Conservation (phyloP, 2,113 vertebrate species). For the Rhagologus leucostigma region DNA sequence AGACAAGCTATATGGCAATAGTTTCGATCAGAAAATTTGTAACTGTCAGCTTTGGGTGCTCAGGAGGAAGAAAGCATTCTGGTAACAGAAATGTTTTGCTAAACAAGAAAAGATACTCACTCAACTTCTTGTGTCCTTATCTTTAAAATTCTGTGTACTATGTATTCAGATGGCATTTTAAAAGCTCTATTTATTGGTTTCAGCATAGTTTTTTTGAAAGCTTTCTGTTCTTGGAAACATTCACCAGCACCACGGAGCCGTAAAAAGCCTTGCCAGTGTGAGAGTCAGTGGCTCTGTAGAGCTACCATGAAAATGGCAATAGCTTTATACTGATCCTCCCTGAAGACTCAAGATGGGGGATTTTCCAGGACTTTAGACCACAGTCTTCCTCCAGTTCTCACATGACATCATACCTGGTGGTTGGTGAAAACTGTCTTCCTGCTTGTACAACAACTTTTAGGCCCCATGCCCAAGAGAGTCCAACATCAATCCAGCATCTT, state of each 20-base stretch:
- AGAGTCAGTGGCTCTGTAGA: background rate
- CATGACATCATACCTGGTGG: accelerated
- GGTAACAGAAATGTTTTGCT: background rate
- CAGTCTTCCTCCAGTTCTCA: background rate
- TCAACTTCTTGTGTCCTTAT: background rate
- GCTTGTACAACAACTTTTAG: background rate
- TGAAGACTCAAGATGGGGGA: background rate
- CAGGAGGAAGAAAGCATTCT: background rate
- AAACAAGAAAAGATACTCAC: background rate
- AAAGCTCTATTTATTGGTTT: background rate
- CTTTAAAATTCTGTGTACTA: background rate
- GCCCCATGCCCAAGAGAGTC: background rate
- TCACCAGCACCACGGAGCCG: background rate
- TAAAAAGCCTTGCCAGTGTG: background rate
- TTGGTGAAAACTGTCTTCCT: background rate
- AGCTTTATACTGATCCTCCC: background rate
- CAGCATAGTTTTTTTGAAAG: background rate
- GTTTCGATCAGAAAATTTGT: background rate
- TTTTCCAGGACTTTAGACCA: background rate
- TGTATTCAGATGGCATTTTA: background rate
- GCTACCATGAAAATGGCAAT: background rate
- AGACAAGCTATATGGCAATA: background rate
- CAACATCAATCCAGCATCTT: background rate
- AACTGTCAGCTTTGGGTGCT: background rate
- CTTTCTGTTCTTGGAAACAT: background rate